A percentile compares a stretch with the other conserved stretches of the same genome.
Evolutionary conservation across 2,113 vertebrate species (phyloP).

Genomic region (Mesocricetus auratus): DNA sequence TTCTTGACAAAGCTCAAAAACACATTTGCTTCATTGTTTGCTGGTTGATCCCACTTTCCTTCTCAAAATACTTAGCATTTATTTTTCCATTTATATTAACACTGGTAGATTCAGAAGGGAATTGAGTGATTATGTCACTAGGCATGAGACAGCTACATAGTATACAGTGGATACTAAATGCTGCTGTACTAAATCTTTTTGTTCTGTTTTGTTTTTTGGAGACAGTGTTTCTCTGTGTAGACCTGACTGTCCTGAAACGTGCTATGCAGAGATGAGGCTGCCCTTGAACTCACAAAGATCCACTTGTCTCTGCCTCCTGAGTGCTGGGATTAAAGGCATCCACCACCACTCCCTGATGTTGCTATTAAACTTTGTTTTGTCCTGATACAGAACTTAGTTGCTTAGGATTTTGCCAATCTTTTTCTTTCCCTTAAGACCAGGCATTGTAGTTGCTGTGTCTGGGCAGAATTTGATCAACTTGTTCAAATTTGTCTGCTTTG

Average conservation of each 20-base stretch:
- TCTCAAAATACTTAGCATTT: background rate
- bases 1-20: conserved; percentile 28
- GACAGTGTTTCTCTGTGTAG: no score
- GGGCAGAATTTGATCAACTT: background rate
- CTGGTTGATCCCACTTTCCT: background rate
- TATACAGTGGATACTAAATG: background rate
- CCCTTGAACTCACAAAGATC: background rate
- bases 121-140: background rate
- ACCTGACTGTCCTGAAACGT: background rate
- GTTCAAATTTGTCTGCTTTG: conserved; percentile 12
- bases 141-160: background rate
- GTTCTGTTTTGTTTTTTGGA: no score
- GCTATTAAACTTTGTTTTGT: background rate
- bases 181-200: no score
- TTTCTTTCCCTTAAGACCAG: background rate
- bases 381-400: background rate
- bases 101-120: background rate
- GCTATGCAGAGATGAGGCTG: background rate
- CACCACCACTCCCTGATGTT: background rate
- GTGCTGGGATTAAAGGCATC: background rate
- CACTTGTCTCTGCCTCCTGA: background rate
- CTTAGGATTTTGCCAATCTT: background rate
- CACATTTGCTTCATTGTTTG: background rate
- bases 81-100: background rate
- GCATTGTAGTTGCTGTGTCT: background rate